Evolutionary conservation across 1,140 invertebrate genomes (phyloP).

Genomic region (Caenorhabditis remanei): DNA sequence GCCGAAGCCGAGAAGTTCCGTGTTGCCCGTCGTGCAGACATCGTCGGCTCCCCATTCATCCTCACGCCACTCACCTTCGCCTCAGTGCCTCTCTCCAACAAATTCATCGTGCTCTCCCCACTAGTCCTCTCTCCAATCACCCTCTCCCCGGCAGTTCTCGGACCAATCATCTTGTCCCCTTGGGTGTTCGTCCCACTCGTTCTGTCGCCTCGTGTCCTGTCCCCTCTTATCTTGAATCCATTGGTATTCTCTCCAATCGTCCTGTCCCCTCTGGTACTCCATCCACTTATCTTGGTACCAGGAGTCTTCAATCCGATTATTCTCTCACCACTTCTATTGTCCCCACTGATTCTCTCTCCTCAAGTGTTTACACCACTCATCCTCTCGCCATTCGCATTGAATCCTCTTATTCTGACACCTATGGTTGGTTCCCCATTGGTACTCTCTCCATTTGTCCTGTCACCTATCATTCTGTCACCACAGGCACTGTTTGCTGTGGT

Average conservation of each 20-base stretch:
- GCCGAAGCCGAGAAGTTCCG: slow-evolving; percentile 68
- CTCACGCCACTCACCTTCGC: slow-evolving; percentile 67
- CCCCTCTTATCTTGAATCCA: slow-evolving; percentile 71
- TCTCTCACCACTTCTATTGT: slow-evolving; percentile 62
- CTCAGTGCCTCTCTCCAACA: slow-evolving; percentile 59
- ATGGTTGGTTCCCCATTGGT: slow-evolving; percentile 69
- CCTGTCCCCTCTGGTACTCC: slow-evolving; percentile 69
- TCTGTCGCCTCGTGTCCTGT: slow-evolving; percentile 71
- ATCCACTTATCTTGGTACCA: slow-evolving; percentile 71
- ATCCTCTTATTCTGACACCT: slow-evolving; percentile 64
- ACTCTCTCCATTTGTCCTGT: slow-evolving; percentile 68
- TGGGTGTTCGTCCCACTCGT: slow-evolving; percentile 59
- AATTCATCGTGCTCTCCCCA: slow-evolving; percentile 62
- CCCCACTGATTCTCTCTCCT: slow-evolving; percentile 66
- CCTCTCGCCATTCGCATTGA: slow-evolving; percentile 62
- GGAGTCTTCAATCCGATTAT: slow-evolving; percentile 66
- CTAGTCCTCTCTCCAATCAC: slow-evolving; percentile 62
- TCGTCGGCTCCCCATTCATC: slow-evolving; percentile 68
- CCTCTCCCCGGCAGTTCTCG: slow-evolving; percentile 69
- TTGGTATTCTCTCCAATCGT: slow-evolving; percentile 71
- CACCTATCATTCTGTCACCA: slow-evolving; percentile 67
- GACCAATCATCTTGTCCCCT: slow-evolving; percentile 67
- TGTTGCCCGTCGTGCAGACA: slow-evolving; percentile 64
- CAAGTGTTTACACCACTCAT: slow-evolving; percentile 64
- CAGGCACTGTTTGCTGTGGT: slow-evolving; percentile 64